Base-by-base conservation (phyloP, 2,113 vertebrate genomes). In the Pyxicephalus adspersus region DNA sequence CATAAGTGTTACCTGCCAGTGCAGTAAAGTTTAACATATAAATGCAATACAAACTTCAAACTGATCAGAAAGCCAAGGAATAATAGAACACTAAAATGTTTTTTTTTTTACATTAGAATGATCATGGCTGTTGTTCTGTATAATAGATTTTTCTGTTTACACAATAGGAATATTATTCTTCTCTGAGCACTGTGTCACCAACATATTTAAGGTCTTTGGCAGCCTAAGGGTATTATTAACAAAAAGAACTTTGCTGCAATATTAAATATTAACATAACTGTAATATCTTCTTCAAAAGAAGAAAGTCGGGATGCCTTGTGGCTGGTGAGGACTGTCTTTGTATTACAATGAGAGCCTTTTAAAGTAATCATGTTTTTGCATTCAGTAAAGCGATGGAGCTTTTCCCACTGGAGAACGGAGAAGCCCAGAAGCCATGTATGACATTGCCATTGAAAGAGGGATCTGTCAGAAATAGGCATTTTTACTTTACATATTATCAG, bases 271-370 rank as follows among this genome's bases (percentile, higher is more conserved):
- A 22, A 19, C 50, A 63, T 64, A 18, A 29, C 61, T 45, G 15
- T 17, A 55, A 50, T 64, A 2, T 0, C 45, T 23, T 68, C 52
- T 50, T 67, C 13, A 19, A 70, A 83, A 52, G 52, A 63, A 50
- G 68, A 78, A 68, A 8, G 18, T 4, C 3, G 58, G 64, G 5
- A 17, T 72, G 77, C 50, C 63, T 83, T 28, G 18, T 7, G 8
- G 54, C n/a, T n/a, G 15, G 58, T 76, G 81, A 58, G 84, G 73
- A 66, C 63, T 20, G 1, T 26, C 76, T 28, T 15, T 8, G 3
- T 64, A 38, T 29, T 7, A 19, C 52, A 78, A 52, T 52, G 31
- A 71, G 68, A 54, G 34, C 4, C 0, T 0, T 22, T 29, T 4
- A 2, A 5, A 17, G 19, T 64, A 74, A 25, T 22, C 75, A 16